phyloP scores from a whole-genome alignment of 1,140 invertebrate species.

The Homalodisca vitripennis region DNA sequence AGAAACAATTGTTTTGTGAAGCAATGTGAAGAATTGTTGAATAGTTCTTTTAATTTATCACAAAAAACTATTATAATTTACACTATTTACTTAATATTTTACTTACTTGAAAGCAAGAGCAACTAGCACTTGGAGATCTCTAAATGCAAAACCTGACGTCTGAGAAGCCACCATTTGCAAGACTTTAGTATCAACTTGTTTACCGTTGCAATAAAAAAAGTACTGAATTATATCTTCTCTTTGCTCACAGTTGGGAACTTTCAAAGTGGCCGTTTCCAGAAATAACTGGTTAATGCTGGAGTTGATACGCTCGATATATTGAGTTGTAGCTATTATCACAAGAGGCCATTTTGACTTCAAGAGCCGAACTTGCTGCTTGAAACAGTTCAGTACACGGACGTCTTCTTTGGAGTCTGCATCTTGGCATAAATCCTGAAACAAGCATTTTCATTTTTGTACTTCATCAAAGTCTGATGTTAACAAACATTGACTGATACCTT shows the following conservation, averaged over 20 bases:
- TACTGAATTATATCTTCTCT: slow-evolving; percentile 62
- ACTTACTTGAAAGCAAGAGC: slow-evolving; percentile 49
- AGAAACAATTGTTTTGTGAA: no score
- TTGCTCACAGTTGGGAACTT: slow-evolving; percentile 59
- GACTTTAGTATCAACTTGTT: slow-evolving; percentile 22
- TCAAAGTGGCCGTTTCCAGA: slow-evolving; percentile 63
- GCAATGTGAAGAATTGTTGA: no score
- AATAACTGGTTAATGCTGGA: slow-evolving; percentile 64
- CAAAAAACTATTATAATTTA: no score
- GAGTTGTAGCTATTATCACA: slow-evolving; percentile 64
- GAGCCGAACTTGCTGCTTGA: slow-evolving; percentile 59
- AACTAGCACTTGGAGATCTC: slow-evolving; percentile 55
- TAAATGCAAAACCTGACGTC: slow-evolving; percentile 56
- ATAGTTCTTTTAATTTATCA: no score
- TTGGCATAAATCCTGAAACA: slow-evolving; percentile 65
- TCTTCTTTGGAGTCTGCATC: slow-evolving; percentile 76
- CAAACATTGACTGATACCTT: no score
- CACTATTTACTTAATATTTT: background rate
- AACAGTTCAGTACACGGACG: slow-evolving; percentile 63
- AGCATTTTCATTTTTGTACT: no score
- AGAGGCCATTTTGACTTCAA: slow-evolving; percentile 57
- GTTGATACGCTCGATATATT: slow-evolving; percentile 56
- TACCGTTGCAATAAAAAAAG: slow-evolving; percentile 48
- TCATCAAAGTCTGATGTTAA: no score
- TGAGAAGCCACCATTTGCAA: slow-evolving; percentile 51